Base-by-base conservation (phyloP, 1,140 invertebrate genomes). In the Brachionus koreanus region DNA sequence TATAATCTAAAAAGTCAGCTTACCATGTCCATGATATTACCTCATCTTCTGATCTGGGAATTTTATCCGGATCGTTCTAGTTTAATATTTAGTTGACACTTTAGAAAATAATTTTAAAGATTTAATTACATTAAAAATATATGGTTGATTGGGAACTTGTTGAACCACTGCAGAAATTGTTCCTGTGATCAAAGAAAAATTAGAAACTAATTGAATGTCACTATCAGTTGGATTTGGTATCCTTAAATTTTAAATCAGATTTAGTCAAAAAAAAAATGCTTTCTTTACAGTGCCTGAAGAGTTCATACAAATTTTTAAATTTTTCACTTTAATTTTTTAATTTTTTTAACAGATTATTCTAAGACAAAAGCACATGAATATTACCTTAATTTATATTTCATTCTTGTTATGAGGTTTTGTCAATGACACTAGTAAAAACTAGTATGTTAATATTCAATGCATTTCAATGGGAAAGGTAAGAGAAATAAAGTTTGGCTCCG, bases 1-100 rank as follows among this genome's bases (percentile, higher is more conserved):
- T 7, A n/a, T n/a, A n/a, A n/a, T 65, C 13, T 23, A 10, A 3
- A 65, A 33, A 12, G 13, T 12, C 12, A 29, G 12, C 23, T 10
- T 23, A 65, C 86, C 86, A 87, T 16, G 86, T 86, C 85, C 85
- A 87, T 0, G 86, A 85, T 43, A 87, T 84, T n/a, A 85, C 83
- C 5, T 83, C 83, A 39, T 87, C 86, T 74, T 87, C 86, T 23
- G 12, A 72, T 19, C 86, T 42, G 3, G 42, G 74, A 25, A 83
- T 83, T 52, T 86, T 81, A n/a, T 37, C 42, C 9, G 86, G 86
- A 69, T 87, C 86, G 61, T 83, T 84, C 86, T 87, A 39, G 5
- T 9, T 39, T 37, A 42, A 69, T 69, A 39, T 19, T 1, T 3
- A 35, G 35, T 43, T 25, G 9, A 37, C 6, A 9, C 6, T 29